Percentiles rank a stretch among this genome's conserved stretches.
Conservation (phyloP, 2,888 invertebrate genomes). For the Bibio marci region DNA sequence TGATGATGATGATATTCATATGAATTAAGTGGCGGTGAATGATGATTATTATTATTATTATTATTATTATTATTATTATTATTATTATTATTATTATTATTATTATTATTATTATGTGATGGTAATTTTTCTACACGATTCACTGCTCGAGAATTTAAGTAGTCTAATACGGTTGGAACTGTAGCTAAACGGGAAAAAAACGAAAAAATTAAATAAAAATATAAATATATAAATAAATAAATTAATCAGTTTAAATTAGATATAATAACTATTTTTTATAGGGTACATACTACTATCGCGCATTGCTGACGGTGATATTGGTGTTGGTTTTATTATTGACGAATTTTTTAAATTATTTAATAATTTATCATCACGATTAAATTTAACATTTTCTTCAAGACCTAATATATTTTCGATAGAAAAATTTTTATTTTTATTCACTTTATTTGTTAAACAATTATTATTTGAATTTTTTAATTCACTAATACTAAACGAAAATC, state of each 20-base stretch:
- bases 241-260: neutral
- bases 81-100: neutral
- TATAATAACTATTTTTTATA: slow-evolving; percentile 1
- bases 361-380: neutral
- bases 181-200: slow-evolving; percentile 11
- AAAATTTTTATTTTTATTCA: slow-evolving; percentile 14
- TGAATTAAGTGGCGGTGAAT: neutral
- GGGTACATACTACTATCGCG: slow-evolving; percentile 14
- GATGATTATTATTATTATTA: neutral
- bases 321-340: slow-evolving; percentile 8
- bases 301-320: slow-evolving; percentile 11
- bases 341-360: neutral
- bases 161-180: slow-evolving; percentile 13
- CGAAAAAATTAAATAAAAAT: neutral
- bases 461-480: neutral
- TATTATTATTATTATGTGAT: slow-evolving; percentile 4
- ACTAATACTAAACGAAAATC: neutral
- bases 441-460: slow-evolving; percentile 1
- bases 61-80: neutral
- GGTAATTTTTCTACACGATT: slow-evolving; percentile 12
- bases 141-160: slow-evolving; percentile 12
- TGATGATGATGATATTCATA: slow-evolving; percentile 3
- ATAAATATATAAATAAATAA: neutral
- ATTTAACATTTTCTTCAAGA: slow-evolving; percentile 9
- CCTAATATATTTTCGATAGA: slow-evolving; percentile 19